A percentile compares a stretch with the other conserved stretches of the same genome.
phyloP scores from a whole-genome alignment of 2,888 invertebrate species.

The Quadriops clusia region DNA sequence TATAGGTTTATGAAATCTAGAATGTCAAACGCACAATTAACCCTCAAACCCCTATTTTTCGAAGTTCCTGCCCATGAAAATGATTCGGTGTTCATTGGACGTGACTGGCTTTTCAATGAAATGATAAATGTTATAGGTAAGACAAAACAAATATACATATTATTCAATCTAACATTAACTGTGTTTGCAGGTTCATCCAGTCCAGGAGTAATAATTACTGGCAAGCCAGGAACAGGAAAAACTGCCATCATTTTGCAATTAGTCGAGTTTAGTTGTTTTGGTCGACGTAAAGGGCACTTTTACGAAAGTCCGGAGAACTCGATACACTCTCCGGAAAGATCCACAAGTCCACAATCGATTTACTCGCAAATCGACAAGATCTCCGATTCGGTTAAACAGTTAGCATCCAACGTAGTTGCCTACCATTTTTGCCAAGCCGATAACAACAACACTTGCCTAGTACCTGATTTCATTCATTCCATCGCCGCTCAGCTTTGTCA shows the following conservation, averaged over 20 bases:
- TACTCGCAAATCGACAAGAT: too few species aligned
- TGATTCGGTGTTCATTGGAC: constrained; percentile 72
- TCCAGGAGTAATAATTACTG: constrained; percentile 72
- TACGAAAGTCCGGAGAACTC: constrained; percentile 54
- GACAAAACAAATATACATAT: too few species aligned
- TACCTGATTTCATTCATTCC: constrained; percentile 93
- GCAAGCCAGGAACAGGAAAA: constrained; percentile 87
- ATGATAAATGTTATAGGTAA: constrained; percentile 60
- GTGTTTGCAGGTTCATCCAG: too few species aligned
- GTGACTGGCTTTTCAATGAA: constrained; percentile 82
- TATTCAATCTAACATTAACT: too few species aligned
- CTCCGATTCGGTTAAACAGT: too few species aligned
- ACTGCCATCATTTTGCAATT: constrained; percentile 84
- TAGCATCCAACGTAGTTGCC: constrained; percentile 79
- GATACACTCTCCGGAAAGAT: constrained; percentile 34
- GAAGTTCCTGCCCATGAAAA: constrained; percentile 83
- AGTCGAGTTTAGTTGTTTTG: constrained; percentile 88
- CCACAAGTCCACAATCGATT: constrained; percentile 44
- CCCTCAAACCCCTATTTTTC: constrained; percentile 81
- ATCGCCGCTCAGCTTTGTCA: constrained; percentile 87
- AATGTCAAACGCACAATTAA: too few species aligned
- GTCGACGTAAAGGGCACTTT: constrained; percentile 60
- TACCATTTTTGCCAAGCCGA: constrained; percentile 95
- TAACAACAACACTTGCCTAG: constrained; percentile 88
- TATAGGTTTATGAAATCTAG: too few species aligned